Conservation (phyloP, 1,140 invertebrate genomes). For the Mamestra configurata region DNA sequence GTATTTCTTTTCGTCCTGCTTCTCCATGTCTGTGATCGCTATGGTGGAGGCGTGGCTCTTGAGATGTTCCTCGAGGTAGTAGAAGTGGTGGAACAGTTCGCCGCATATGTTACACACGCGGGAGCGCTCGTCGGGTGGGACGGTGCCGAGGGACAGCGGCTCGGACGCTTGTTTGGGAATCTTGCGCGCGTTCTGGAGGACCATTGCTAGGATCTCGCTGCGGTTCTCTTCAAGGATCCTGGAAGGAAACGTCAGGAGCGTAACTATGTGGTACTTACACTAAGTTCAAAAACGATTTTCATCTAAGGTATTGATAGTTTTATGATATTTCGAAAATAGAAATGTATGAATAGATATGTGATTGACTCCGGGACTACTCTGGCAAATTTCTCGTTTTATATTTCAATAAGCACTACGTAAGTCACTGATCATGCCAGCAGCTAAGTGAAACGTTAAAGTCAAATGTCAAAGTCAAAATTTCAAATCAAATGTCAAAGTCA, state of each 20-base stretch:
- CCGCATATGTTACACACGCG: conserved; percentile 89
- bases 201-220: conserved; percentile 78
- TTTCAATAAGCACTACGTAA: too few relatives aligned
- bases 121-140: conserved; percentile 68
- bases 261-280: too few relatives aligned
- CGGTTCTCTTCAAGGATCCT: conserved; percentile 81
- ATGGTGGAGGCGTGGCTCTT: conserved; percentile 87
- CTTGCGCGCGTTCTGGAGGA: conserved; percentile 77
- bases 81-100: conserved; percentile 87
- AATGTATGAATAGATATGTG: too few relatives aligned
- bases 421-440: too few relatives aligned
- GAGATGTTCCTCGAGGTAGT: conserved; percentile 88
- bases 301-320: too few relatives aligned
- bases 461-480: too few relatives aligned
- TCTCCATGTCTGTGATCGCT: conserved; percentile 77
- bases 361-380: too few relatives aligned
- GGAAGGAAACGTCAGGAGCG: neutral
- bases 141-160: neutral
- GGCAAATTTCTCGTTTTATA: too few relatives aligned
- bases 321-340: too few relatives aligned
- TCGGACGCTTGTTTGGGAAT: conserved; percentile 58
- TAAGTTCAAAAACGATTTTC: too few relatives aligned
- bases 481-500: too few relatives aligned
- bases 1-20: conserved; percentile 85
- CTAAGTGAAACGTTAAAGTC: too few relatives aligned